Evolutionary conservation across 2,888 invertebrate species (phyloP), one percentile per base, ranked within the genome.

Genomic region (Octodonta nipae): DNA sequence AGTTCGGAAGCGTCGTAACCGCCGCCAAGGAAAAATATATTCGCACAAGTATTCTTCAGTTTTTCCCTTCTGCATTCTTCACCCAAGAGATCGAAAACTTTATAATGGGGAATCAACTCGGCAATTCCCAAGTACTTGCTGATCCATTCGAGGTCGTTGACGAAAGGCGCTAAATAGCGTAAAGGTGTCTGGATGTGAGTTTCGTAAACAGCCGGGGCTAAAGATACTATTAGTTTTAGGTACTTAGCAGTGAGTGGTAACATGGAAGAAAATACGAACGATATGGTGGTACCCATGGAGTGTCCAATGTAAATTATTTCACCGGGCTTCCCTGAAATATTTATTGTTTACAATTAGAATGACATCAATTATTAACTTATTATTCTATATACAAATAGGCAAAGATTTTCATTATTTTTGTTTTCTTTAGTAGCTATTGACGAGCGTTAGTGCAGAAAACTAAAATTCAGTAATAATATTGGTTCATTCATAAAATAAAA

Each of bases 231-330:
- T 0, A 73, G 68, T 45, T 69, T 67, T 16, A 84, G 64, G 25
- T 73, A 67, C 42, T 79, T 76, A 4, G 56, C 55, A 42, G 77
- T 75, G 41, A 78, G 68, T 0, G 78, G 75, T 43, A 71, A 64
- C 12, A 71, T 67, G 2, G 79, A 75, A 30, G 81, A 67, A 54
- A 82, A 65, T 1, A 76, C 77, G 51, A 77, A 79, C 45, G 79
- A 72, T 47, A 75, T 67, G 0, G 84, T 78, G 0, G 83, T 82
- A 1, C 89, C 91, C 77, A 91, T 88, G 0, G 88, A 91, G 58
- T 91, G 88, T 0, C 91, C 92, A 25, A 89, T 65, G 55, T 88
- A 92, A 44, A 74, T 70, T 20, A 80, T 49, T 15, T 68, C 60
- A 7, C 55, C 56, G 4, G 58, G 44, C 31, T 33, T 37, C 1